A percentile compares a stretch with the other conserved stretches of the same genome.
These are phyloP conservation scores for Drosophila sulfurigaster DNA, from an alignment of 1,140 invertebrate genomes.

Conservation along the genomic window DNA sequence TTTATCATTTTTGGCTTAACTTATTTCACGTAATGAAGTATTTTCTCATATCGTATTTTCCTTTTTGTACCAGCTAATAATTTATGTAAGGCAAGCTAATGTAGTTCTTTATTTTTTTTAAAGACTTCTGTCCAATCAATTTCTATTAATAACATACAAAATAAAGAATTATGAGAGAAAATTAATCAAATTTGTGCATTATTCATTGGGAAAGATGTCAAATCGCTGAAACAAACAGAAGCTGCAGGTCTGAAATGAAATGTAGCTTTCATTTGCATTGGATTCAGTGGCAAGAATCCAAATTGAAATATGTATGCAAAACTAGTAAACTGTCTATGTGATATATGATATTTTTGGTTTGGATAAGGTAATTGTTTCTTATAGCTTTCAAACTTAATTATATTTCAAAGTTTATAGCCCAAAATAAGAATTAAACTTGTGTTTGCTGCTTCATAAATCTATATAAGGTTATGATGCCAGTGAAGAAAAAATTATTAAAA, in stretches of 20 bases:
- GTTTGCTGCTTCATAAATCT: no score
- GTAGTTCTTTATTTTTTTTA: slow-evolving; percentile 7
- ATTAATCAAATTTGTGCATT: background rate
- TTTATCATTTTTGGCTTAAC: slow-evolving; percentile 14
- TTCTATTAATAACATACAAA: slow-evolving; percentile 35
- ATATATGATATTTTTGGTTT: no score
- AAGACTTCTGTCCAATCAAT: slow-evolving; percentile 31
- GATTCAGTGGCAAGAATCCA: no score
- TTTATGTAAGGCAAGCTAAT: slow-evolving; percentile 29
- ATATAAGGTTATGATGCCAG: no score
- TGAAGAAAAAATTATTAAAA: no score
- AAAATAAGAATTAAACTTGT: no score
- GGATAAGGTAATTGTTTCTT: no score
- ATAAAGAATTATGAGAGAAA: slow-evolving; percentile 41
- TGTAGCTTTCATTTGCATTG: no score
- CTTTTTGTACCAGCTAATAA: slow-evolving; percentile 26
- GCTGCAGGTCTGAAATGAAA: background rate
- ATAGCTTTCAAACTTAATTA: no score
- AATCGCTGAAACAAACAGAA: background rate
- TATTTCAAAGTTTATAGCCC: no score
- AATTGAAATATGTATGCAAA: no score
- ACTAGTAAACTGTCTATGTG: no score
- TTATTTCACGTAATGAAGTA: slow-evolving; percentile 2
- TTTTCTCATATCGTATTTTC: slow-evolving; percentile 13
- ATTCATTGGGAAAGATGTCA: background rate